Evolutionary conservation across 2,888 invertebrate species (phyloP).

Genomic region (Stenichneumon culpator): DNA sequence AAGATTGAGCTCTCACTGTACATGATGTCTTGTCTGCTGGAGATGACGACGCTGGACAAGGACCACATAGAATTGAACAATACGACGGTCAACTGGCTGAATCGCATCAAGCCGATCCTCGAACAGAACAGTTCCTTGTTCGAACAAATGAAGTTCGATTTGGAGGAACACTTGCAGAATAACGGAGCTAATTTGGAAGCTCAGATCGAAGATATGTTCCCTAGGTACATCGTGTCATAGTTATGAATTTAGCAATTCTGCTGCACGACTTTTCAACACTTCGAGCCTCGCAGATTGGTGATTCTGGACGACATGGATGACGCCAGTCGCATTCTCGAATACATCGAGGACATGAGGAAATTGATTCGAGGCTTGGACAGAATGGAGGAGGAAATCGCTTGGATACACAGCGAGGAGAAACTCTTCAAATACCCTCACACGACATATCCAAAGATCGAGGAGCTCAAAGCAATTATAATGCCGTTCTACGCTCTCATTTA

Average conservation of each 20-base stretch:
- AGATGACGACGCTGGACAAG: conserved; percentile 90
- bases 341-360: conserved; percentile 91
- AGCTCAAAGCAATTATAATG: conserved; percentile 90
- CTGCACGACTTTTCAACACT: background rate
- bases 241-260: background rate
- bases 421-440: conserved; percentile 94
- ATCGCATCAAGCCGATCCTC: conserved; percentile 92
- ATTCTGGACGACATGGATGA: conserved; percentile 95
- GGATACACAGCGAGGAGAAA: conserved; percentile 96
- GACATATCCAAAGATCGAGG: conserved; percentile 92
- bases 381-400: conserved; percentile 91
- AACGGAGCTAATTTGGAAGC: conserved; percentile 90
- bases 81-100: conserved; percentile 94
- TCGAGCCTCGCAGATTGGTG: conserved; percentile 85
- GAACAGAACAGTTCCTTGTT: conserved; percentile 92
- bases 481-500: conserved; percentile 91
- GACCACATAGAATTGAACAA: conserved; percentile 93
- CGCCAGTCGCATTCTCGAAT: conserved; percentile 91
- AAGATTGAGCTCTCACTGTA: conserved; percentile 90
- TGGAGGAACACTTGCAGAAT: conserved; percentile 92
- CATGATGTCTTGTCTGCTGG: conserved; percentile 90
- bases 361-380: conserved; percentile 91
- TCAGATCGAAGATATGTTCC: conserved; percentile 90
- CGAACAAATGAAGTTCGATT: conserved; percentile 93
- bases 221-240: conserved; percentile 85